Evolutionary conservation across 2,113 vertebrate genomes (phyloP).

Genomic region (Budorcas taxicolor): DNA sequence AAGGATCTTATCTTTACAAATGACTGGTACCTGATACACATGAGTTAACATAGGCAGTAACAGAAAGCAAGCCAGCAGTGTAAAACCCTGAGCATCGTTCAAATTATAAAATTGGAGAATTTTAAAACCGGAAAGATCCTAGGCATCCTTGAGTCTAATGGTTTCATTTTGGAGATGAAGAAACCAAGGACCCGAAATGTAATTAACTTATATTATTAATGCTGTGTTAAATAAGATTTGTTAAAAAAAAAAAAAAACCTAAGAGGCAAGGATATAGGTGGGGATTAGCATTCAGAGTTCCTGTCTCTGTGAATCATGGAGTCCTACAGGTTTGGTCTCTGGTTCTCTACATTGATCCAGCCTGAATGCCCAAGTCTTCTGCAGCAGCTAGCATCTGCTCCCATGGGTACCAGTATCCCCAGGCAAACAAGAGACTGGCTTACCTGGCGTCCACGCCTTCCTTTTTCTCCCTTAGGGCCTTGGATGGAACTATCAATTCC

Average conservation of each 20-base stretch:
- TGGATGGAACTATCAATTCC: slow-evolving; percentile 75
- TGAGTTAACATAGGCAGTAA: not conserved
- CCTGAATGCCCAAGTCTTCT: not conserved
- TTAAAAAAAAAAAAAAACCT: not conserved
- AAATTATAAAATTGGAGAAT: not conserved
- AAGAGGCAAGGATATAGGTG: not conserved
- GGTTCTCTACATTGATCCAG: not conserved
- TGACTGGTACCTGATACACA: not conserved
- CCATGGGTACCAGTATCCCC: no score
- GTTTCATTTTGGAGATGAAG: not conserved
- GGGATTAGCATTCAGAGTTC: not conserved
- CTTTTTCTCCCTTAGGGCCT: slow-evolving; percentile 83
- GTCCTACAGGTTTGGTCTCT: not conserved
- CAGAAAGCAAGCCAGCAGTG: not conserved
- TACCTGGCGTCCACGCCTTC: slow-evolving; percentile 82
- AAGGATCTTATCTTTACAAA: not conserved
- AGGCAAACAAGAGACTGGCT: not conserved
- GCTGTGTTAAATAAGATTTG: not conserved
- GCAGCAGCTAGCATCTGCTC: not conserved
- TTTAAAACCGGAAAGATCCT: not conserved
- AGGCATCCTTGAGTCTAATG: not conserved
- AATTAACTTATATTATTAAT: not conserved
- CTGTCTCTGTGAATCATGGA: not conserved
- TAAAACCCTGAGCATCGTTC: not conserved
- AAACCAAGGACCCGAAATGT: not conserved